Conservation (phyloP, 2,797 vertebrate genomes). For the Uromys caudimaculatus region DNA sequence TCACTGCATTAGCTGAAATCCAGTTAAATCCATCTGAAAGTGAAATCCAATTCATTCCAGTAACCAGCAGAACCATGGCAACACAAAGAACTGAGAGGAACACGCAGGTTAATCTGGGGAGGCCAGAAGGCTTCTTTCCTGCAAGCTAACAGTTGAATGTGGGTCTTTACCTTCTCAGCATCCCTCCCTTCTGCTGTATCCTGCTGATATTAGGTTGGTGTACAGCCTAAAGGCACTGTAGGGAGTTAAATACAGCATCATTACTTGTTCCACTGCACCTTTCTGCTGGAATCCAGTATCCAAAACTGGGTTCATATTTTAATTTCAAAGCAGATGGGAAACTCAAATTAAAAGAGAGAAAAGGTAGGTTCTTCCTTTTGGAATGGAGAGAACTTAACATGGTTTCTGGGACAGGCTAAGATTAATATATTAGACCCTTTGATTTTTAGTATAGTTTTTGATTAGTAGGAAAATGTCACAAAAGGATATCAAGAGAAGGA, state of each 20-base stretch:
- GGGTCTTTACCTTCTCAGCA: not conserved
- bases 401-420: not conserved
- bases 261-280: not conserved
- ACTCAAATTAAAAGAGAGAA: not conserved
- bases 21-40: not conserved
- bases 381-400: not conserved
- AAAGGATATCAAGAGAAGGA: not conserved
- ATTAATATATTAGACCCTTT: not conserved
- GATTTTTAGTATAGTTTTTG: not conserved
- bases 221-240: not conserved
- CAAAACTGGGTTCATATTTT: conserved; percentile 33
- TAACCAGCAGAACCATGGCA: not conserved
- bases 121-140: not conserved
- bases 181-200: not conserved
- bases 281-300: not conserved
- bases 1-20: not conserved
- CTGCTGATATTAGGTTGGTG: conserved; percentile 34
- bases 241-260: conserved; percentile 16
- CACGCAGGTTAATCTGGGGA: not conserved
- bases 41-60: not conserved
- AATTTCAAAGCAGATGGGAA: not conserved
- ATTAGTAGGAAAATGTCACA: not conserved
- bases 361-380: not conserved
- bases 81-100: not conserved
- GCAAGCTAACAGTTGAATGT: not conserved